phyloP scores from a whole-genome alignment of 1,140 invertebrate species.

The Nasonia longicornis region DNA sequence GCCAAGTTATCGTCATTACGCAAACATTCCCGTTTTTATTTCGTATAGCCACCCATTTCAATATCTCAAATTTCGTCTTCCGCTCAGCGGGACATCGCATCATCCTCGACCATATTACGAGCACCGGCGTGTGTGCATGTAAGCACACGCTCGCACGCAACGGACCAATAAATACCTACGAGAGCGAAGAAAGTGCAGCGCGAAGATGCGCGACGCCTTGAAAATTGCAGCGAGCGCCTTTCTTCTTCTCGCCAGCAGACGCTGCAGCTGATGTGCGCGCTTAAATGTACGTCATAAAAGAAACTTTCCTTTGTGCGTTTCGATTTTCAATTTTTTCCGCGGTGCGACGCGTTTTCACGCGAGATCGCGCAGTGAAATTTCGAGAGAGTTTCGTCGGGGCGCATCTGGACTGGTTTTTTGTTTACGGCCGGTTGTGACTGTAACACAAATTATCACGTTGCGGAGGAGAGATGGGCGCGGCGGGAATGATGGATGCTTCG shows the following conservation, averaged over 20 bases:
- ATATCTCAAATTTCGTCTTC: not conserved
- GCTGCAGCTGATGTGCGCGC: no score
- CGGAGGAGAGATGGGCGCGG: not conserved
- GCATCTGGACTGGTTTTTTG: no score
- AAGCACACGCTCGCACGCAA: not conserved
- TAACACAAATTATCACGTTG: no score
- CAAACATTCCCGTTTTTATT: no score
- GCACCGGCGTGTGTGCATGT: no score
- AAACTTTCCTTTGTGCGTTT: not conserved
- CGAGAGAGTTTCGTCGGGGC: no score
- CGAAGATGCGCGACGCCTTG: not conserved
- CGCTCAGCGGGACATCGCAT: not conserved
- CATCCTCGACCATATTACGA: not conserved
- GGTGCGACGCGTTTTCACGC: no score
- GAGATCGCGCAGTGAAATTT: no score
- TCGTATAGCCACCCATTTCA: no score
- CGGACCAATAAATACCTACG: not conserved
- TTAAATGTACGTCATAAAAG: no score
- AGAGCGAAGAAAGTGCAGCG: not conserved
- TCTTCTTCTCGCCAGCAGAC: not conserved
- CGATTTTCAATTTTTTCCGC: not conserved
- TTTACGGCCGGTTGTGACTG: no score
- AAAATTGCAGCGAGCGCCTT: no score
- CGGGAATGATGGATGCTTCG: not conserved
- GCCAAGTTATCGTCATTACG: not conserved